A percentile compares a stretch with the other conserved stretches of the same genome.
phyloP scores from a whole-genome alignment of 2,888 invertebrate species.

The Pegoplata infirma region DNA sequence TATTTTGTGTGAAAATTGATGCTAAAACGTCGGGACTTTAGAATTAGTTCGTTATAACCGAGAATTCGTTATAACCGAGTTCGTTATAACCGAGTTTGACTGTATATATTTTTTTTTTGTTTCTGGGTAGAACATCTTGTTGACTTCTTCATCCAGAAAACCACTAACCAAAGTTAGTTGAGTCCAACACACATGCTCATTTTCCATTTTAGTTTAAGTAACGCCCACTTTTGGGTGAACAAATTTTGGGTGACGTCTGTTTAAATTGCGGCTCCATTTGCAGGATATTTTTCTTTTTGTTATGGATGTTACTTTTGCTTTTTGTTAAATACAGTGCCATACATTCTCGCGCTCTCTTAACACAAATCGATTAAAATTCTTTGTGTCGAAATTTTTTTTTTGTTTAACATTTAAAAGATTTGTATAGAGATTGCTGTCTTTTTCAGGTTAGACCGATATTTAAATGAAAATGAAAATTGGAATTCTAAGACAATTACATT shows the following conservation, averaged over 20 bases:
- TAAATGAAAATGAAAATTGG: conserved; percentile 73
- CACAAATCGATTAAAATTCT: conserved; percentile 78
- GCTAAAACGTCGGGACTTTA: too few species aligned
- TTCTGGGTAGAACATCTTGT: conserved; percentile 23
- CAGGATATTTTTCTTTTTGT: conserved; percentile 30
- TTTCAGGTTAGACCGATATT: conserved; percentile 65
- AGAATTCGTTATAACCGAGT: too few species aligned
- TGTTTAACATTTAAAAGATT: conserved; percentile 40
- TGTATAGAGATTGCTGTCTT: conserved; percentile 22
- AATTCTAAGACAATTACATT: conserved; percentile 76
- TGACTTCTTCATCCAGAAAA: conserved; percentile 43
- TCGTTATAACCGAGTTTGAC: too few species aligned
- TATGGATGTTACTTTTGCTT: conserved; percentile 18
- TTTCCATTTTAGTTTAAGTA: conserved; percentile 75
- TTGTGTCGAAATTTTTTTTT: conserved; percentile 46
- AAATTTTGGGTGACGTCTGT: conserved; percentile 68
- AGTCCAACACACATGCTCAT: conserved; percentile 67
- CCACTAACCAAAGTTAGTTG: neutral
- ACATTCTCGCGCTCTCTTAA: conserved; percentile 71
- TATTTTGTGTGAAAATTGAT: too few species aligned
- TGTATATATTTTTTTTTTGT: too few species aligned
- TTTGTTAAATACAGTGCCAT: conserved; percentile 25
- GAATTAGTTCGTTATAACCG: too few species aligned
- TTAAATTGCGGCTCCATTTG: conserved; percentile 58
- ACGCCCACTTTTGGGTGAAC: conserved; percentile 76